Evolutionary conservation across 2,113 vertebrate species (phyloP), one percentile per base, ranked within the genome.

Genomic region (Hepsetus odoe): DNA sequence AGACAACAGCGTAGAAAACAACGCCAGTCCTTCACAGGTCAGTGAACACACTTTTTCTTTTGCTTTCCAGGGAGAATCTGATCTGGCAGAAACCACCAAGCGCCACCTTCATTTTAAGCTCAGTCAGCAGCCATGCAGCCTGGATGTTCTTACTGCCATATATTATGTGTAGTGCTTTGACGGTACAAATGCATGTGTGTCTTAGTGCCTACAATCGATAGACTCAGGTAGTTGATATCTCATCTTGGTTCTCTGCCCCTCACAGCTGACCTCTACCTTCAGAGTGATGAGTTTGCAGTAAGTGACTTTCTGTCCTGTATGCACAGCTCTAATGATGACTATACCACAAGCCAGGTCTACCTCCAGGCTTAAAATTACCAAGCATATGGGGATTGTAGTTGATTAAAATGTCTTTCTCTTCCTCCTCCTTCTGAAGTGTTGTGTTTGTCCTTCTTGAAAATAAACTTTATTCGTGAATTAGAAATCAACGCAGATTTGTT

Each of bases 121-220:
- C 69, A 69, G 64, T 68, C 75, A 58, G 75, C 64, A 46, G 26
- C 64, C 64, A 58, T 69, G 32, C 35, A 22, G 22, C 51, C 51
- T 28, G 38, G 12, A 13, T 44, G 33, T 56, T 51, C 16, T 5
- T 18, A 32, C 53, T 59, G 40, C 13, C 28, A 35, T 61, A 77
- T 28, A 76, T 20, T 32, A 13, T 4, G 4, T 49, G 42, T 35
- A 35, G 42, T 22, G 7, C 13, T 59, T 51, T 14, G 40, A 56
- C 28, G 32, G 46, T 40, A 40, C 33, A 33, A 32, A 24, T 46
- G 12, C 20, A 33, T 40, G 49, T 65, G n/a, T n/a, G n/a, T n/a
- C 55, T 58, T 18, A 12, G 51, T 32, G 44, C 3, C 22, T 22
- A 62, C 6, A 22, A 35, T 10, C 26, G 32, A n/a, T 65, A 22